Evolutionary conservation across 53 echinoderm and acorn worm species (phyloP).

Genomic region (Actinopyga echinites): DNA sequence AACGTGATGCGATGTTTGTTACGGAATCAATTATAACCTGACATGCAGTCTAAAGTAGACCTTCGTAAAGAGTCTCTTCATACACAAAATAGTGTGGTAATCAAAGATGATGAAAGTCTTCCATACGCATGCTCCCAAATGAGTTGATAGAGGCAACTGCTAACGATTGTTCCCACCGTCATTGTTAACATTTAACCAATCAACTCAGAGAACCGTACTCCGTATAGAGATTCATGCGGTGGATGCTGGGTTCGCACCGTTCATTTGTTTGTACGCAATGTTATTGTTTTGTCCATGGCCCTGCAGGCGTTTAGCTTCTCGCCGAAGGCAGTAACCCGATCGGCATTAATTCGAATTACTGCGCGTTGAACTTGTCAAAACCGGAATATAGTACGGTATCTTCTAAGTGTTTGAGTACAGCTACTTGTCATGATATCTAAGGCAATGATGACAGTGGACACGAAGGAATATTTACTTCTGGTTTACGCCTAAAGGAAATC

Average conservation of each 20-base stretch:
- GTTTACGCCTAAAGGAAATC: too few species aligned
- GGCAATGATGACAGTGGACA: too few species aligned
- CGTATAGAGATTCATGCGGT: conserved; percentile 8
- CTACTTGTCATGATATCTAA: too few species aligned
- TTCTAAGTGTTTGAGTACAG: too few species aligned
- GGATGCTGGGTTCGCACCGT: conserved; percentile 1
- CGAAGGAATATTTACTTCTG: too few species aligned
- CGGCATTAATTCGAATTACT: background rate
- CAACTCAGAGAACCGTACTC: background rate
- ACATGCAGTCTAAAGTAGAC: too few species aligned
- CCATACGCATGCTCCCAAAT: too few species aligned
- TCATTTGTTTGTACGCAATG: conserved; percentile 17
- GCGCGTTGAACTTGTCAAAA: conserved; percentile 8
- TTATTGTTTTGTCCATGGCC: conserved; percentile 16
- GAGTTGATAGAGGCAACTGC: too few species aligned
- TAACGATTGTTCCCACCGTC: background rate
- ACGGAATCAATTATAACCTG: background rate
- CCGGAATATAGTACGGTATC: too few species aligned
- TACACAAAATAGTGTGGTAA: too few species aligned
- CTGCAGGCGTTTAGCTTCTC: background rate
- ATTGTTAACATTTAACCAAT: conserved; percentile 33
- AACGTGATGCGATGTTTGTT: background rate
- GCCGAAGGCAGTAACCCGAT: conserved; percentile 19
- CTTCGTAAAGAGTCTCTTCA: too few species aligned
- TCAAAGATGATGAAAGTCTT: too few species aligned